These are phyloP conservation scores for Drosophila monieri DNA, from an alignment of 2,888 invertebrate species.

Conservation along the genomic window DNA sequence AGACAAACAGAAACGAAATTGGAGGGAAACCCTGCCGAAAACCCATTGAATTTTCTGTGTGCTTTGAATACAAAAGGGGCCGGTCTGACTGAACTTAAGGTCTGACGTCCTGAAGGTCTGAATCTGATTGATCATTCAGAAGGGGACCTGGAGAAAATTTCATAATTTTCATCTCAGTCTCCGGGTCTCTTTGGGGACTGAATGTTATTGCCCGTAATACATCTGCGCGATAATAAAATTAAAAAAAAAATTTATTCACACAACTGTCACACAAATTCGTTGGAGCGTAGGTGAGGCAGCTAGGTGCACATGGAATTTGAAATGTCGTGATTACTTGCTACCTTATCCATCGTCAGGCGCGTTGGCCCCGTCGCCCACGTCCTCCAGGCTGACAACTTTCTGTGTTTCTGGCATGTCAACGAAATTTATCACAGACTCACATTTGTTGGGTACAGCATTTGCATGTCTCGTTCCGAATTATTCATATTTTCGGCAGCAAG, in stretches of 20 bases:
- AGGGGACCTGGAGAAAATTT: slow-evolving; percentile 13
- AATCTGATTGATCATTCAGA: slow-evolving; percentile 29
- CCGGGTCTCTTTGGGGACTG: neutral
- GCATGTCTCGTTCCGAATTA: slow-evolving; percentile 65
- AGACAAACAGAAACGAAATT: slow-evolving; percentile 39
- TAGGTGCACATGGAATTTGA: slow-evolving; percentile 24
- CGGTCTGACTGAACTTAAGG: neutral
- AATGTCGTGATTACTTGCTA: slow-evolving; percentile 31
- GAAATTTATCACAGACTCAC: slow-evolving; percentile 71
- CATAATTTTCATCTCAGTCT: slow-evolving; percentile 11
- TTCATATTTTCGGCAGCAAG: slow-evolving; percentile 62
- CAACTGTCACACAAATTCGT: slow-evolving; percentile 38
- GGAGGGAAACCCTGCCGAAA: slow-evolving; percentile 19
- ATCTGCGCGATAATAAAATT: slow-evolving; percentile 45
- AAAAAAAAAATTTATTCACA: slow-evolving; percentile 31
- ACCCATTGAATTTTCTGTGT: slow-evolving; percentile 23
- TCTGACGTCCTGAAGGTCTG: neutral
- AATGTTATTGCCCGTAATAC: slow-evolving; percentile 32
- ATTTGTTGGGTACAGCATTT: slow-evolving; percentile 72
- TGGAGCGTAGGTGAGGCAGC: slow-evolving; percentile 20
- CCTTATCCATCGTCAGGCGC: slow-evolving; percentile 3
- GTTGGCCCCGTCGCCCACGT: neutral
- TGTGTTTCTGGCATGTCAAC: slow-evolving; percentile 45
- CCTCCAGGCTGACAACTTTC: slow-evolving; percentile 19
- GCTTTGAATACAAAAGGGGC: slow-evolving; percentile 26